Conservation (phyloP, 2,888 invertebrate genomes). For the Perizoma flavofasciatum region DNA sequence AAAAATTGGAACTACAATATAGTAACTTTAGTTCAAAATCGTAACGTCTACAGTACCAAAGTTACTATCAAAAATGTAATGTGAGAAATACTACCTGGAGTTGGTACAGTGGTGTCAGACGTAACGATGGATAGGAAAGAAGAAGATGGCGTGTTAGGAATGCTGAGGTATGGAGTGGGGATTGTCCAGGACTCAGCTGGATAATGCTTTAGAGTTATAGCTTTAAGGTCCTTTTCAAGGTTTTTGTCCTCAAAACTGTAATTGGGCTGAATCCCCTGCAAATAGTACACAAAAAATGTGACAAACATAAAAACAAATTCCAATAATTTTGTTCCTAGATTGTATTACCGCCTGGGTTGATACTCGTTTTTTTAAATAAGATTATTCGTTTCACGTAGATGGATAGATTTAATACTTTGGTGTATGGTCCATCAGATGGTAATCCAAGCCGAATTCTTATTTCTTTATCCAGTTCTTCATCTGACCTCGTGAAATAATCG, state of each 20-base stretch:
- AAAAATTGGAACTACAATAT: too few species aligned
- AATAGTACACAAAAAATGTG: constrained; percentile 6
- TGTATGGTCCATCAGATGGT: constrained; percentile 44
- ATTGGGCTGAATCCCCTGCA: constrained; percentile 40
- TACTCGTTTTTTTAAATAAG: too few species aligned
- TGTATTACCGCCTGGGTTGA: too few species aligned
- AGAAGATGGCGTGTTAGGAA: constrained; percentile 62
- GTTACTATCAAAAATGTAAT: not conserved
- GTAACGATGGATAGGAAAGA: constrained; percentile 68
- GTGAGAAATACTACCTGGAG: constrained; percentile 59
- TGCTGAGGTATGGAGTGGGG: constrained; percentile 36
- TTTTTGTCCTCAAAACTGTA: constrained; percentile 45
- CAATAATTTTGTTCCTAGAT: too few species aligned
- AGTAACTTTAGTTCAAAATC: too few species aligned
- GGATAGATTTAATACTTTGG: constrained; percentile 32
- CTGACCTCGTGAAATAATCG: constrained; percentile 56
- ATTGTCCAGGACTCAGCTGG: constrained; percentile 42
- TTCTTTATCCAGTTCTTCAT: constrained; percentile 52
- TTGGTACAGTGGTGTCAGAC: constrained; percentile 68
- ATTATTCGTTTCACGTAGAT: too few species aligned
- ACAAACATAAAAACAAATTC: too few species aligned
- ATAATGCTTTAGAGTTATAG: constrained; percentile 51
- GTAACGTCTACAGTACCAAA: too few species aligned
- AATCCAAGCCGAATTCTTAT: constrained; percentile 51
- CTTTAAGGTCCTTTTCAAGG: constrained; percentile 51